Evolutionary conservation across 2,113 vertebrate species (phyloP), one percentile per base, ranked within the genome.

Genomic region (Tympanuchus pallidicinctus): DNA sequence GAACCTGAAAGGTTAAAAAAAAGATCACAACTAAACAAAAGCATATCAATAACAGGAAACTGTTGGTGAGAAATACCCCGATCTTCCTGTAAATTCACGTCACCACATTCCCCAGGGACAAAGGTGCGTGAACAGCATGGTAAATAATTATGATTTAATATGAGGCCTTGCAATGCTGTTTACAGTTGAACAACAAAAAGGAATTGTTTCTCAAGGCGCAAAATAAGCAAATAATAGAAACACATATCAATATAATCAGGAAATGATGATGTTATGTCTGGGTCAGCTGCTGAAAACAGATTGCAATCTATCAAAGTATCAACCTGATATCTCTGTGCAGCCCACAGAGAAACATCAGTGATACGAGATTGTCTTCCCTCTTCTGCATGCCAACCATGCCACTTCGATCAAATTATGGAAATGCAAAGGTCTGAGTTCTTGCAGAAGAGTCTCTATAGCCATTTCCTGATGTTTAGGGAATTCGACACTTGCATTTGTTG

Each of bases 1-100:
- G 99, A 99, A 98, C 89, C 98, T 85, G 95, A 98, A 98, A 98
- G 97, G 97, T 96, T 97, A 94, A 91, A 98, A 97, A 97, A 98
- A 98, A 98, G 96, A 98, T 98, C 97, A 97, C 97, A 97, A 98
- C 98, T 97, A 98, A 99, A 99, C 99, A 99, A 99, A 99, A 99
- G 98, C 97, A 97, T 98, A 97, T 98, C 98, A 99, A 99, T 98
- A 99, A 99, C 99, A 99, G 99, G 99, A 99, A 99, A 98, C 98
- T 97, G 97, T 98, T 99, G 98, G 99, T 99, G 99, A 99, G 99
- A 99, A 99, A 99, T 99, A 98, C 98, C 98, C 98, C 92, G 98
- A 99, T 98, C 98, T 99, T 98, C 98, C 98, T 99, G 98, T 98
- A 98, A 96, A 98, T 98, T 97, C 99, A 99, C 99, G 99, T 99